Evolutionary conservation across 2,888 invertebrate genomes (phyloP), one percentile per base, ranked within the genome.

Genomic region (Rutpela maculata): DNA sequence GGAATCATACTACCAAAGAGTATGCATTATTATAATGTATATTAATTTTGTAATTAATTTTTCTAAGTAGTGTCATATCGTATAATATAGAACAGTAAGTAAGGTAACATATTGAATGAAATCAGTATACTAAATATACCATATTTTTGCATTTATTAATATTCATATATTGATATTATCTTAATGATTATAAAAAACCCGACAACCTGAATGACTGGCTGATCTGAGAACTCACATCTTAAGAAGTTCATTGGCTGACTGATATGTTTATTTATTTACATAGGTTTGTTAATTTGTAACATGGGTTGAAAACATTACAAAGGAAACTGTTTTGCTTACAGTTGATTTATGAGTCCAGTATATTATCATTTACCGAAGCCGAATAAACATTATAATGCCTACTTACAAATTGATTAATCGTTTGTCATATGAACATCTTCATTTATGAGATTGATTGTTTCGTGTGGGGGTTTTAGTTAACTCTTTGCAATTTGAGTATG

Each of bases 401-500:
- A 55, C 50, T 67, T 67, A 18, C 19, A 19, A 22, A 56, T 68
- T 68, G 68, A 68, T 68, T 68, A 68, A 68, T 68, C 50, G 68
- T 17, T 31, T 68, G 68, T 68, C 68, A 68, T 43, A 56, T 26
- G 31, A 55, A 57, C 68, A 68, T 68, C 68, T 68, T 68, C 68
- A 68, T 68, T 68, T 68, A n/a, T 9, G 17, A 56, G 68, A 68
- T 68, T 68, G 57, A 68, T 68, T n/a, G 68, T 68, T 56, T 4
- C 31, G 60, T 6, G 50, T 50, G 50, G 50, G 50, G 12, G 6
- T 50, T 15, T 50, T n/a, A n/a, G 50, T 50, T 50, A 15, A 50
- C 50, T n/a, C 15, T 7, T n/a, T 50, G 50, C 50, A 50, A 50
- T 50, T 5, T 43, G n/a, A 50, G 50, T 12, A 50, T 50, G 50